Evolutionary conservation across 2,797 vertebrate genomes (phyloP).

Genomic region (Acridotheres tristis): DNA sequence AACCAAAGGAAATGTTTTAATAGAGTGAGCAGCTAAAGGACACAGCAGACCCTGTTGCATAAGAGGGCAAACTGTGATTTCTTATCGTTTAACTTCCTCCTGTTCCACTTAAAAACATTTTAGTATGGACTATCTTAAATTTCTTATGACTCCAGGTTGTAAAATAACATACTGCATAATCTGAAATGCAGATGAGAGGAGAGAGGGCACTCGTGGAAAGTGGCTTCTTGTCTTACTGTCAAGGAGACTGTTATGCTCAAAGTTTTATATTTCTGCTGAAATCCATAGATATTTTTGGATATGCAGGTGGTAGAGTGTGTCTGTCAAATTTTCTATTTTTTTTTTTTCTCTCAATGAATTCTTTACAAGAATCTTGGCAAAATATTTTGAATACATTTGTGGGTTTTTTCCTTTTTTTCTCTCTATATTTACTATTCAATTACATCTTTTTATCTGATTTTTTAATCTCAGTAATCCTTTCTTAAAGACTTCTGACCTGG

Average conservation of each 20-base stretch:
- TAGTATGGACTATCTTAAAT: not conserved
- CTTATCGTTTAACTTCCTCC: not conserved
- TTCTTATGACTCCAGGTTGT: constrained; percentile 19
- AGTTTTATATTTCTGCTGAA: constrained; percentile 37
- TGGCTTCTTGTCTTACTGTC: constrained; percentile 63
- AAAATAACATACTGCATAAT: constrained; percentile 22
- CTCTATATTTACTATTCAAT: not conserved
- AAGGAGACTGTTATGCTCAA: constrained; percentile 54
- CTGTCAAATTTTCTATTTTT: not conserved
- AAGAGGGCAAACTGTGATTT: not conserved
- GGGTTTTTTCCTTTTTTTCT: not conserved
- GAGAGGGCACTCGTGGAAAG: constrained; percentile 61
- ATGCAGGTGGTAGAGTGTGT: constrained; percentile 42
- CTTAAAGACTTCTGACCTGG: not conserved
- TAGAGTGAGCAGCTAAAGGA: not conserved
- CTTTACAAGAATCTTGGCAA: not conserved
- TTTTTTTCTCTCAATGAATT: constrained; percentile 25
- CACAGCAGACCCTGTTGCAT: not conserved
- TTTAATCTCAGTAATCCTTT: not conserved
- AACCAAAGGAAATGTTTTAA: not conserved
- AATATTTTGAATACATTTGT: not conserved
- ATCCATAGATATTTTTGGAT: constrained; percentile 58
- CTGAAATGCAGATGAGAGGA: constrained; percentile 63
- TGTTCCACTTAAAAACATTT: not conserved
- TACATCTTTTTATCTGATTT: not conserved